Evolutionary conservation across 1,140 invertebrate species (phyloP).

Genomic region (Drosophila parvula): DNA sequence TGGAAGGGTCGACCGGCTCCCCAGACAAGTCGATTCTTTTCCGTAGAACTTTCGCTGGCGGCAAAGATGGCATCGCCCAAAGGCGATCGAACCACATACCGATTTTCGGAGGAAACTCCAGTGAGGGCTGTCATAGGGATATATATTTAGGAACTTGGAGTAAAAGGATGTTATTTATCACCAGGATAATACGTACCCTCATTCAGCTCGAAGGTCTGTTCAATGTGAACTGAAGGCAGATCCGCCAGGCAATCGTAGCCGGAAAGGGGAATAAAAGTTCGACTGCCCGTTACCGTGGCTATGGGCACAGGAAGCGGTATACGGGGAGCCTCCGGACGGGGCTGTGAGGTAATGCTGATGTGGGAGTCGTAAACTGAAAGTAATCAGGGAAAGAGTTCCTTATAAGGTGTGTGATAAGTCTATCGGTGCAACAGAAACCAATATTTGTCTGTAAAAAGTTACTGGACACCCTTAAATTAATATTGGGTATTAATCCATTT

Average conservation of each 20-base stretch:
- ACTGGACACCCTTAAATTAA: too few relatives aligned
- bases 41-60: slow-evolving; percentile 86
- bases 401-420: neutral
- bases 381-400: neutral
- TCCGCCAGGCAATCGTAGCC: slow-evolving; percentile 78
- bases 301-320: slow-evolving; percentile 71
- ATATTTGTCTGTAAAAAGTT: too few relatives aligned
- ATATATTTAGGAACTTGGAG: neutral
- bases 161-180: neutral
- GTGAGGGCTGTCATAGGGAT: slow-evolving; percentile 65
- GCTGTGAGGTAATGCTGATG: slow-evolving; percentile 75
- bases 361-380: slow-evolving; percentile 72
- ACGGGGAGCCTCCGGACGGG: slow-evolving; percentile 55
- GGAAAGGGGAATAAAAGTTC: slow-evolving; percentile 73
- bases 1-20: slow-evolving; percentile 86
- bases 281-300: slow-evolving; percentile 62
- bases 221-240: slow-evolving; percentile 81
- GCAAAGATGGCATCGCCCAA: slow-evolving; percentile 87
- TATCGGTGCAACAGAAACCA: too few relatives aligned
- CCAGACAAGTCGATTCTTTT: slow-evolving; percentile 86
- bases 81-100: slow-evolving; percentile 87
- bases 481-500: too few relatives aligned
- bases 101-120: slow-evolving; percentile 86
- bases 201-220: slow-evolving; percentile 83
- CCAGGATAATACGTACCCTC: slow-evolving; percentile 45